Evolutionary conservation across 1,140 invertebrate genomes (phyloP).

Genomic region (Drosophila teissieri): DNA sequence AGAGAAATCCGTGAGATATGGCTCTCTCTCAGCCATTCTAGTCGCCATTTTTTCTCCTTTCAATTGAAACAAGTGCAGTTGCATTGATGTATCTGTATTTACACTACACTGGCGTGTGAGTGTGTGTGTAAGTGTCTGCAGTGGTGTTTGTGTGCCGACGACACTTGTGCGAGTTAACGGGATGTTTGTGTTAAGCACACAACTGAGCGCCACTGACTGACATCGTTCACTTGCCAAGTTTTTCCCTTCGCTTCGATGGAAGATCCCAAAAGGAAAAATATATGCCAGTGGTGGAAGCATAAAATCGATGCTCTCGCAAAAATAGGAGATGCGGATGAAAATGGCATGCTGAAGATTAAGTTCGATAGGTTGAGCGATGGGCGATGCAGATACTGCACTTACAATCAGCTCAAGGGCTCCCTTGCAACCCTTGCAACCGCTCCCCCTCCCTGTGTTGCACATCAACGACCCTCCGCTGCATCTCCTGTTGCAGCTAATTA

Average conservation of each 20-base stretch:
- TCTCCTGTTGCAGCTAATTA: slow-evolving; percentile 66
- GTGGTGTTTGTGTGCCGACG: slow-evolving; percentile 36
- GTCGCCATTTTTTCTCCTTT: slow-evolving; percentile 5
- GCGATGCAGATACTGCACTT: slow-evolving; percentile 28
- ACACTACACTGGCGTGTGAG: slow-evolving; percentile 18
- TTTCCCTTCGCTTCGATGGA: slow-evolving; percentile 41
- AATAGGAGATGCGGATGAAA: slow-evolving; percentile 1
- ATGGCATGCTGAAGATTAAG: slow-evolving; percentile 7
- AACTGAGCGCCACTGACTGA: slow-evolving; percentile 38
- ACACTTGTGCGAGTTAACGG: slow-evolving; percentile 48
- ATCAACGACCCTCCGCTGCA: slow-evolving; percentile 7
- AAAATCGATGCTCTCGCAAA: slow-evolving; percentile 60
- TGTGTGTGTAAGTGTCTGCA: background rate
- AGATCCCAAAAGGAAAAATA: slow-evolving; percentile 23
- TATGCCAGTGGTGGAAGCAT: slow-evolving; percentile 26
- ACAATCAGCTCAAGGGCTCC: slow-evolving; percentile 49
- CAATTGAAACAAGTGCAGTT: slow-evolving; percentile 45
- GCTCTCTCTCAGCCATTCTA: background rate
- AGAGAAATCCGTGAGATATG: slow-evolving; percentile 20
- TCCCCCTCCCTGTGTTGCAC: background rate
- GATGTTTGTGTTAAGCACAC: slow-evolving; percentile 56
- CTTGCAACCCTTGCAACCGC: background rate
- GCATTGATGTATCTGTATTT: slow-evolving; percentile 51
- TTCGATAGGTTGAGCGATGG: slow-evolving; percentile 17
- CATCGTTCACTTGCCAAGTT: slow-evolving; percentile 52